phyloP scores from a whole-genome alignment of 92 coral and sea anemone species.

The Galaxea fascicularis region DNA sequence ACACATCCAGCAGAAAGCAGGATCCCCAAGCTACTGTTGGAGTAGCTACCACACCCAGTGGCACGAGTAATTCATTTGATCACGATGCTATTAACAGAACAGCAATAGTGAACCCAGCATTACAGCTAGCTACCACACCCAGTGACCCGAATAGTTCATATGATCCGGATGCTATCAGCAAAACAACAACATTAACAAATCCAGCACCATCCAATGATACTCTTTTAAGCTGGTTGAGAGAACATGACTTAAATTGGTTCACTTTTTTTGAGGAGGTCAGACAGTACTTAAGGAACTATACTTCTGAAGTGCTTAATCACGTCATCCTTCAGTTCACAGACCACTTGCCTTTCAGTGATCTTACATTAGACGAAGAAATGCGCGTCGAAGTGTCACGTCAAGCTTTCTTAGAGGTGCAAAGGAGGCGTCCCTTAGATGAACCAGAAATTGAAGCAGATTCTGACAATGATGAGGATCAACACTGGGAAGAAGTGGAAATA shows the following conservation, averaged over 20 bases:
- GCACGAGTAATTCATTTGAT: background rate
- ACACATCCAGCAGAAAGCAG: background rate
- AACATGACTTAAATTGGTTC: slow-evolving; percentile 7
- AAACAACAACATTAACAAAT: background rate
- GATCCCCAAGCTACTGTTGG: slow-evolving; percentile 10
- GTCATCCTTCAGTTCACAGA: background rate
- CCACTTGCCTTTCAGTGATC: background rate
- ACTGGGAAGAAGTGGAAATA: background rate
- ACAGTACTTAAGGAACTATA: background rate
- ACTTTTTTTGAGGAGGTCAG: background rate
- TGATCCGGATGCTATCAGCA: slow-evolving; percentile 14
- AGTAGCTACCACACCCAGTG: background rate
- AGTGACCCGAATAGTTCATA: background rate
- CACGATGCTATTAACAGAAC: background rate
- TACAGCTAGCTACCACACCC: background rate
- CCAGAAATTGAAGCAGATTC: background rate
- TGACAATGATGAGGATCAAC: slow-evolving; percentile 10
- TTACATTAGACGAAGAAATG: background rate
- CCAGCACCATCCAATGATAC: slow-evolving; percentile 30
- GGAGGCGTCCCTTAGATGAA: background rate
- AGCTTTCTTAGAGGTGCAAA: background rate
- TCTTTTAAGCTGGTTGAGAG: slow-evolving; percentile 8
- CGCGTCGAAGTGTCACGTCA: slow-evolving; percentile 1
- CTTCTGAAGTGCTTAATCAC: slow-evolving; percentile 3
- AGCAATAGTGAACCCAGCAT: background rate